These are phyloP conservation scores for Bujurquina vittata DNA, from an alignment of 2,113 vertebrate genomes.

Conservation along the genomic window DNA sequence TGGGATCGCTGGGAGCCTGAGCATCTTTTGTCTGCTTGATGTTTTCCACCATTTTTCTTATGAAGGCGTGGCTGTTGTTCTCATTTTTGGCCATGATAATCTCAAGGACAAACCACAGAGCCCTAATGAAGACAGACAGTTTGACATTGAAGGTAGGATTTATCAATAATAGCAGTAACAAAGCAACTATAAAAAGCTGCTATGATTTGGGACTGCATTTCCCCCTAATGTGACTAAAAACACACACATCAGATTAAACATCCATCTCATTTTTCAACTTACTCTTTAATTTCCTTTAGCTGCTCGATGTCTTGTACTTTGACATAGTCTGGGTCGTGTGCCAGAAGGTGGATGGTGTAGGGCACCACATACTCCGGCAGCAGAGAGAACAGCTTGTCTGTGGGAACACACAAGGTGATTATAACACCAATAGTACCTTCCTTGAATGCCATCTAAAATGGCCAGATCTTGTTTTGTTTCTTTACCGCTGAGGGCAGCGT, in stretches of 20 bases:
- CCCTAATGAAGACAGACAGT: constrained; percentile 77
- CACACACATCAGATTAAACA: background rate
- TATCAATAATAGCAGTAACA: background rate
- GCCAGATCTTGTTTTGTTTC: background rate
- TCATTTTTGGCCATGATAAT: constrained; percentile 99
- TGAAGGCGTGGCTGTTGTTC: constrained; percentile 99
- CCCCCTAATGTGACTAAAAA: background rate
- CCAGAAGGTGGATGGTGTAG: constrained; percentile 96
- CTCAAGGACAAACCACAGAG: constrained; percentile 98
- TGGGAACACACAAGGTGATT: constrained; percentile 34
- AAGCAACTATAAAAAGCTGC: background rate
- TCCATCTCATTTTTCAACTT: constrained; percentile 67
- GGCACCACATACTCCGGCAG: constrained; percentile 98
- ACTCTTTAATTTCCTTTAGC: constrained; percentile 99
- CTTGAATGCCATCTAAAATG: background rate
- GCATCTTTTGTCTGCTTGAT: constrained; percentile 99
- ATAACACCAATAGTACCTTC: background rate
- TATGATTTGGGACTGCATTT: too few relatives aligned
- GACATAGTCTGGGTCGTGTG: constrained; percentile 97
- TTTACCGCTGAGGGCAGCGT: constrained; percentile 94
- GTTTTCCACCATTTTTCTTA: constrained; percentile 99
- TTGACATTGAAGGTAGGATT: background rate
- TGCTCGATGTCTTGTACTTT: constrained; percentile 99
- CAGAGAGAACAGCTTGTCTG: constrained; percentile 96
- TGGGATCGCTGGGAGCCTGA: constrained; percentile 90